Percentiles rank a stretch among this genome's conserved stretches.
These are phyloP conservation scores for Gordius sp. DNA, from an alignment of 2,888 invertebrate species.

Conservation along the genomic window DNA sequence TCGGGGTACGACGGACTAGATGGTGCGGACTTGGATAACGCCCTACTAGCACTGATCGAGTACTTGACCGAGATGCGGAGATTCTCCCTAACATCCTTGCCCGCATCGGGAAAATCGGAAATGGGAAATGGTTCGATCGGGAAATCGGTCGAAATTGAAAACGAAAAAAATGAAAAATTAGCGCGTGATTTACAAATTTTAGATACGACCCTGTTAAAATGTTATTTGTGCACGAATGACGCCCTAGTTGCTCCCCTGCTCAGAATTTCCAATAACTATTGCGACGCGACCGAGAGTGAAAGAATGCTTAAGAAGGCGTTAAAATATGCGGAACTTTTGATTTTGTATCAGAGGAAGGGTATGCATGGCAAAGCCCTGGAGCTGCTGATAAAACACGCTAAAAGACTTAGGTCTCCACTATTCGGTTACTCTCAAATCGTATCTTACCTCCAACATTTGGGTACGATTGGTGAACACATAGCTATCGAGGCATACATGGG, in stretches of 20 bases:
- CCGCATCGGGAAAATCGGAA: no score
- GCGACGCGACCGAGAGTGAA: constrained; percentile 74
- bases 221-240: constrained; percentile 83
- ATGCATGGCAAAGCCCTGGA: constrained; percentile 64
- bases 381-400: constrained; percentile 43
- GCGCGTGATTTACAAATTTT: constrained; percentile 69
- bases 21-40: constrained; percentile 41
- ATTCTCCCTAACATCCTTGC: no score
- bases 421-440: constrained; percentile 29
- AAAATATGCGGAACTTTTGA: constrained; percentile 70
- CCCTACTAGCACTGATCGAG: constrained; percentile 55
- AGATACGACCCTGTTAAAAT: constrained; percentile 81
- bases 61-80: constrained; percentile 47
- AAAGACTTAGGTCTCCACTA: no score
- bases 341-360: constrained; percentile 73
- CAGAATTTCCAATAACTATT: constrained; percentile 48
- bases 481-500: no score
- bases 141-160: no score
- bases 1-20: background rate
- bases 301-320: constrained; percentile 54
- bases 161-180: no score
- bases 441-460: constrained; percentile 64
- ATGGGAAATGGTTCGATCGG: no score
- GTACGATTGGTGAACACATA: no score
- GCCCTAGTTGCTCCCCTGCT: constrained; percentile 67